phyloP scores from a whole-genome alignment of 1,140 invertebrate genomes.

The Danaus plexippus region DNA sequence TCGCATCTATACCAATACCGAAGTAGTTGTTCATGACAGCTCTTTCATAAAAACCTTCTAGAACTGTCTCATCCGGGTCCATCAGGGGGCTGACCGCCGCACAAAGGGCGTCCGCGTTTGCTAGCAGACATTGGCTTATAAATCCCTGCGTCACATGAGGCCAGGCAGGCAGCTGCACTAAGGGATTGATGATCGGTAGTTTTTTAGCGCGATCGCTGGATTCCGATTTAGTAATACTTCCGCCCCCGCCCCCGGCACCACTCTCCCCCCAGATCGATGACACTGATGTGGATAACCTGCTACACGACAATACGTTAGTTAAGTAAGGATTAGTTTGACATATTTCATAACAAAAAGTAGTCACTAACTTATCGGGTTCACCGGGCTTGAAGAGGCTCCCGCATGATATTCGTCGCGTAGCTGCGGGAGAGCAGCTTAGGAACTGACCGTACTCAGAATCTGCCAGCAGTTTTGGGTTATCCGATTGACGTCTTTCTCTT shows the following conservation, averaged over 20 bases:
- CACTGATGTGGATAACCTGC: conserved; percentile 67
- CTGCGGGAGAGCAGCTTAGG: conserved; percentile 79
- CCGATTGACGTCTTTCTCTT: conserved; percentile 66
- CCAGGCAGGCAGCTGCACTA: conserved; percentile 89
- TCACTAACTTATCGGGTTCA: conserved; percentile 73
- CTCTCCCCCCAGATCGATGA: conserved; percentile 71
- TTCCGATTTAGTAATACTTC: conserved; percentile 42
- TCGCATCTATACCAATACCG: conserved; percentile 98
- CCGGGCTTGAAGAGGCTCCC: conserved; percentile 82
- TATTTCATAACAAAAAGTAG: conserved; percentile 1
- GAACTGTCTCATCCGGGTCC: conserved; percentile 90
- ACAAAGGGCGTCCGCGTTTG: conserved; percentile 96
- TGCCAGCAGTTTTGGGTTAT: conserved; percentile 74
- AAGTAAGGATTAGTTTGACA: background rate
- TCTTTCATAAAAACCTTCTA: conserved; percentile 93
- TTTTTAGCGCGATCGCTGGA: conserved; percentile 75
- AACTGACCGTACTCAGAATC: conserved; percentile 75
- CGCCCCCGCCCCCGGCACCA: conserved; percentile 27
- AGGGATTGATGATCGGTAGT: conserved; percentile 91
- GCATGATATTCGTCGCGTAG: conserved; percentile 83
- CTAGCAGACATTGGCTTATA: conserved; percentile 82
- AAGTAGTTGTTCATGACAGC: conserved; percentile 99
- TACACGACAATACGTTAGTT: conserved; percentile 16
- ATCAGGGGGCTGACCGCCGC: conserved; percentile 94
- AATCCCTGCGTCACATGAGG: conserved; percentile 77